phyloP scores from a whole-genome alignment of 2,113 vertebrate genomes.

The Coptodon bakossiorum region DNA sequence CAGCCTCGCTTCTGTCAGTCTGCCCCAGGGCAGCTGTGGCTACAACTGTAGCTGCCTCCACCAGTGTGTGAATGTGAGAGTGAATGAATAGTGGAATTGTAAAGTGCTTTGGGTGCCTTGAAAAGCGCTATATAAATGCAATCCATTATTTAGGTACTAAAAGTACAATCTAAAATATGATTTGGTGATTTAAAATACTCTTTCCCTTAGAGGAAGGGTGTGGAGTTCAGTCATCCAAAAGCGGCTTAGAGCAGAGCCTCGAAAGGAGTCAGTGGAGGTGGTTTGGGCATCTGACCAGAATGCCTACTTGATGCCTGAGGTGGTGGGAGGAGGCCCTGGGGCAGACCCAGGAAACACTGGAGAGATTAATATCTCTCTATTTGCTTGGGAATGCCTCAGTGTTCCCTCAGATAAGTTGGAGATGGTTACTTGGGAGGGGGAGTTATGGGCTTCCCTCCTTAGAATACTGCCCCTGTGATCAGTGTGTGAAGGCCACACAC shows the following conservation, averaged over 20 bases:
- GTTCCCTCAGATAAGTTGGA: background rate
- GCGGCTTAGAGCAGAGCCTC: background rate
- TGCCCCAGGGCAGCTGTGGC: no score
- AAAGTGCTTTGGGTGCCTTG: no score
- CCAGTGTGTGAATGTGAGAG: no score
- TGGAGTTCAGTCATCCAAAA: background rate
- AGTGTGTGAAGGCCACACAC: background rate
- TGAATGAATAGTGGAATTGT: no score
- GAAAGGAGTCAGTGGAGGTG: accelerated
- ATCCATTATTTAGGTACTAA: background rate
- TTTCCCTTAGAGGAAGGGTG: accelerated
- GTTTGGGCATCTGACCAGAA: no score
- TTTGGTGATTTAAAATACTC: background rate
- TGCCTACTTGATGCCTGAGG: no score
- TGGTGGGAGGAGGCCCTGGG: no score
- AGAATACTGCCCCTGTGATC: background rate
- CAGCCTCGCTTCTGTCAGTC: no score
- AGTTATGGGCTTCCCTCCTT: background rate
- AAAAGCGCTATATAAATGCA: no score
- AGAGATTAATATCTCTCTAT: background rate
- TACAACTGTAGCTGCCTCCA: no score
- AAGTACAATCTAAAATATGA: background rate
- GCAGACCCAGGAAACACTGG: background rate
- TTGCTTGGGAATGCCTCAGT: background rate
- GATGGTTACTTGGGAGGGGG: background rate